phyloP scores from a whole-genome alignment of 2,888 invertebrate genomes.

The Diaperis boleti region DNA sequence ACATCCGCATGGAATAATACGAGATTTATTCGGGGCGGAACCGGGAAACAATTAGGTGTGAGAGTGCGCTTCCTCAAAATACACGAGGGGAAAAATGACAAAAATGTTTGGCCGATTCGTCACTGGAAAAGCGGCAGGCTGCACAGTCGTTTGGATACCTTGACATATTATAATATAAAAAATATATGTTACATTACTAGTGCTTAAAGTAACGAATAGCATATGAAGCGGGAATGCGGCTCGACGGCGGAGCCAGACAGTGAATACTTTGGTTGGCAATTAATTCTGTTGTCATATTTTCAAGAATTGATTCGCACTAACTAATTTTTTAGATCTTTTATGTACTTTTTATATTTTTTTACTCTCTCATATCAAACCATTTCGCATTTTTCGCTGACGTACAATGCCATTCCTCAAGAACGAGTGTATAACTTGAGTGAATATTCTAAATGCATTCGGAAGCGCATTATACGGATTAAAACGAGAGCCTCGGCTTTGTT shows the following conservation, averaged over 20 bases:
- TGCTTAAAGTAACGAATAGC: no score
- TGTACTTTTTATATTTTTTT: no score
- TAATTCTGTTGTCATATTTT: no score
- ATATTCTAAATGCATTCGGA: constrained; percentile 4
- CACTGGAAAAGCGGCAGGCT: no score
- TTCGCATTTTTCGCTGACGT: background rate
- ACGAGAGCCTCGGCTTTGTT: constrained; percentile 11
- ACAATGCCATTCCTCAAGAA: background rate
- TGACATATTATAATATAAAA: no score
- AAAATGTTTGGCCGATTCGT: background rate
- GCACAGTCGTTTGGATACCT: no score
- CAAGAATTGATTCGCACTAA: no score
- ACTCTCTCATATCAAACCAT: background rate
- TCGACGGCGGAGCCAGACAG: no score
- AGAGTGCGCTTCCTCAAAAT: constrained; percentile 1
- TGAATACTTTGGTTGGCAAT: no score
- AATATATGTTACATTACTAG: no score
- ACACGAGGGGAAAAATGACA: background rate
- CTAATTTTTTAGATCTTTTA: no score
- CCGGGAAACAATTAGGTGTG: constrained; percentile 23
- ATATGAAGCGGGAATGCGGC: no score
- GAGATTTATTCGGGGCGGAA: constrained; percentile 16
- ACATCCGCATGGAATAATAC: constrained; percentile 19
- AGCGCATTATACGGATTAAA: constrained; percentile 19
- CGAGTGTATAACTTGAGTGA: background rate